Evolutionary conservation across 1,140 invertebrate species (phyloP), one percentile per base, ranked within the genome.

Genomic region (Platyscapa corneri): DNA sequence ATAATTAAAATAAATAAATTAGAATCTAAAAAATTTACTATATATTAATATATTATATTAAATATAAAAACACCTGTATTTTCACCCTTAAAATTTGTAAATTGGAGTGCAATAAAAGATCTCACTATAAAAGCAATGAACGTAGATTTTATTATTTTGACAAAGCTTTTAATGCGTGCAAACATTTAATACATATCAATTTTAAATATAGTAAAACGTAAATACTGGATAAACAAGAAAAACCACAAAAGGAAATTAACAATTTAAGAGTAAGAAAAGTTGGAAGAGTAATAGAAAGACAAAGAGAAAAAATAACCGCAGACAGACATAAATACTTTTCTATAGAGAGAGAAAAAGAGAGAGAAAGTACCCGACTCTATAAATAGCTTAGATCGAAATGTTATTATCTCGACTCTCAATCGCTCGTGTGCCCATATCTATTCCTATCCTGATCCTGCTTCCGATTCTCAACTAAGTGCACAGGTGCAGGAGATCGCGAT

Each of bases 391-490:
- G 37, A 30, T 75, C 42, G 56, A 49, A 37, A 65, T 53, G 30
- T 84, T 27, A 77, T 77, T 75, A 83, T 76, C 39, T 74, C 72
- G 34, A 37, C n/a, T 82, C 34, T 56, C 53, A 53, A 84, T 78
- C 81, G 82, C 64, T 85, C 82, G 83, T 88, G 78, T 81, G 82
- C 84, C 81, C 82, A 65, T 64, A 78, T 84, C 75, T 82, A 86
- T 39, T 86, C 85, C 80, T 60, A 72, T 86, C 84, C 85, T 88
- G 60, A 80, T 65, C 27, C 39, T 67, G 78, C 76, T 78, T 49
- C 16, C 30, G 30, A 80, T 80, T 80, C 37, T 49, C 72, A 70
- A 70, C 34, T 3, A 72, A 39, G 34, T 72, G 64, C 30, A 49
- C 53, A 80, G 60, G 56, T 80, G 78, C 37, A 7, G 30, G 20